Evolutionary conservation across 1,140 invertebrate genomes (phyloP).

Genomic region (Diploscapter pachys): DNA sequence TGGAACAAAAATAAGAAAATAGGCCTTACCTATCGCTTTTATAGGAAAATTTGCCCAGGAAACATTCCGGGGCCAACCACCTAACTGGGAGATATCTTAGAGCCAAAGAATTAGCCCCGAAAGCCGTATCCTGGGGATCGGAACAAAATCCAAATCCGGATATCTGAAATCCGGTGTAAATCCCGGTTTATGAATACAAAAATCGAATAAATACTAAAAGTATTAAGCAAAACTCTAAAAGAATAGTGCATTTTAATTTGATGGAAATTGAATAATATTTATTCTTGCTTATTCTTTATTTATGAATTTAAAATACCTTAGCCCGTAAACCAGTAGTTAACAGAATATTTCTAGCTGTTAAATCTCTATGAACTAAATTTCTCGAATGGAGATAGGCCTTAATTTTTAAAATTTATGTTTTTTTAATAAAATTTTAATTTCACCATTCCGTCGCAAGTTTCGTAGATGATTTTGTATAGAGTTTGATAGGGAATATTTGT

Average conservation of each 20-base stretch:
- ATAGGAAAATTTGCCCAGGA: slow-evolving; percentile 32
- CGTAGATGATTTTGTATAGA: slow-evolving; percentile 34
- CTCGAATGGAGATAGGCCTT: slow-evolving; percentile 34
- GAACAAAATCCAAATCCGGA: slow-evolving; percentile 41
- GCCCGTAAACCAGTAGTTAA: slow-evolving; percentile 41
- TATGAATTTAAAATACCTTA: slow-evolving; percentile 15
- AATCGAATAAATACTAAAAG: background rate
- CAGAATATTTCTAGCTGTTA: slow-evolving; percentile 37
- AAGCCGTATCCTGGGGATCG: slow-evolving; percentile 25
- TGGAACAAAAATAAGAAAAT: background rate
- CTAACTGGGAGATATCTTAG: slow-evolving; percentile 27
- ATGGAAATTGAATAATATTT: background rate
- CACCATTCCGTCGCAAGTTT: slow-evolving; percentile 41
- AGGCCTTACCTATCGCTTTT: slow-evolving; percentile 36
- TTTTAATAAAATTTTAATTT: background rate
- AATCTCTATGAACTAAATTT: slow-evolving; percentile 37
- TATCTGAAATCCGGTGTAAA: background rate
- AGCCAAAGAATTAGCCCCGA: slow-evolving; percentile 18
- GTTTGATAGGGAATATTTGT: slow-evolving; percentile 30
- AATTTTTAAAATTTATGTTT: background rate
- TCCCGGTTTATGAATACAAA: background rate
- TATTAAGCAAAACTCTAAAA: background rate
- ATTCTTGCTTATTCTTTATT: background rate
- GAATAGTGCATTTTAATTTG: background rate
- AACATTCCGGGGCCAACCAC: slow-evolving; percentile 37